These are phyloP conservation scores for Dendrocincla fuliginosa DNA, from an alignment of 2,797 vertebrate species.

Conservation along the genomic window DNA sequence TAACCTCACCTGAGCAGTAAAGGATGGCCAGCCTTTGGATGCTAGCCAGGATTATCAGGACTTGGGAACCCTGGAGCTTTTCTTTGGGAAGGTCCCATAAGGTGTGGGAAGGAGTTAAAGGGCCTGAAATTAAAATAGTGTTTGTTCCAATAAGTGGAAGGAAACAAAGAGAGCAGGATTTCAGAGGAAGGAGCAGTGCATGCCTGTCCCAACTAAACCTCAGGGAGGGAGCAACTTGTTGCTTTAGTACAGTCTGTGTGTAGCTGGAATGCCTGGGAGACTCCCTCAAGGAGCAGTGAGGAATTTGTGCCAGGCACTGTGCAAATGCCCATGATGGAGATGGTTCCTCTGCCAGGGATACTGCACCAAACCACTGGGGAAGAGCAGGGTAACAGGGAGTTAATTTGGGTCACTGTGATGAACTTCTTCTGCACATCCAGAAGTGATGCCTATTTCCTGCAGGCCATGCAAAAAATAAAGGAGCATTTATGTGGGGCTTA, in stretches of 20 bases:
- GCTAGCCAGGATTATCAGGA: not conserved
- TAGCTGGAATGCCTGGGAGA: not conserved
- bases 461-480: not conserved
- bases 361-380: not conserved
- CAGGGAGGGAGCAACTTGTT: not conserved
- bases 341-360: not conserved
- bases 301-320: not conserved
- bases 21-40: not conserved
- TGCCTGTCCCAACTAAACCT: not conserved
- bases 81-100: not conserved
- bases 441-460: not conserved
- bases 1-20: not conserved
- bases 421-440: not conserved
- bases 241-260: not conserved
- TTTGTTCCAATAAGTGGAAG: not conserved
- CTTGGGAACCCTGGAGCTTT: not conserved
- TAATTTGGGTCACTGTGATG: not conserved
- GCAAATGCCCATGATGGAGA: not conserved
- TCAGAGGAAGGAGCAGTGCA: not conserved
- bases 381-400: not conserved
- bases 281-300: not conserved
- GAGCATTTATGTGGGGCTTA: not conserved
- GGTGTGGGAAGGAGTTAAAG: not conserved
- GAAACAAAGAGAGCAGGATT: not conserved
- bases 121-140: not conserved